Base-by-base conservation (phyloP, 2,888 invertebrate species). In the Drosophila melanosoma region DNA sequence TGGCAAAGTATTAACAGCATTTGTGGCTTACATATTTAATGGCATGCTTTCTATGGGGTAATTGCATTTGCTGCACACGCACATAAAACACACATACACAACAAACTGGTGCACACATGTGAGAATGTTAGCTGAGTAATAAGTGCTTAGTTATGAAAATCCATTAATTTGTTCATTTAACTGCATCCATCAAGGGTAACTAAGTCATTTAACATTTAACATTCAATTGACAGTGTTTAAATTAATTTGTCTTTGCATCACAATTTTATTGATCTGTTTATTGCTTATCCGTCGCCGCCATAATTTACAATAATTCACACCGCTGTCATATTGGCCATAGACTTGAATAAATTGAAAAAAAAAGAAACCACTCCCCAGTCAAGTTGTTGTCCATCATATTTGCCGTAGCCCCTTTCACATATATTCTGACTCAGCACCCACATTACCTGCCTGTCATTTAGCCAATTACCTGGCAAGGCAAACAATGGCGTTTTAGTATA, bases 381-480 rank as follows among this genome's bases (percentile, higher is more conserved):
- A 59, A 48, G 57, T 65, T 45, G 65, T 57, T 65, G 63, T 72
- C 66, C 63, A 75, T 74, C 69, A 59, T 72, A 45, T 45, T 76
- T 45, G 76, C 61, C 17, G 12, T 33, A 32, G 56, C 48, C 60
- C 23, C 11, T 42, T 49, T 51, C 65, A 65, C 5, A 56, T 57
- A 15, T 38, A 38, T 49, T 60, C 69, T 85, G 87, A 85, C 36
- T 85, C 85, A 85, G 70, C 57, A 26, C 61, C 45, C 72, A 61
- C 62, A 79, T 84, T 85, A 85, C 73, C 73, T 73, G 81, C 42
- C 77, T 87, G 85, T 84, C 83, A 87, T 84, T 87, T 76, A 80
- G 85, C 75, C 84, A 82, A 88, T 84, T 88, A 82, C 81, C 84
- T 83, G 70, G 58, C 66, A 70, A 64, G 70, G 79, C 85, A 86